Base-by-base conservation (phyloP, 2,797 vertebrate genomes). In the Falco rusticolus region DNA sequence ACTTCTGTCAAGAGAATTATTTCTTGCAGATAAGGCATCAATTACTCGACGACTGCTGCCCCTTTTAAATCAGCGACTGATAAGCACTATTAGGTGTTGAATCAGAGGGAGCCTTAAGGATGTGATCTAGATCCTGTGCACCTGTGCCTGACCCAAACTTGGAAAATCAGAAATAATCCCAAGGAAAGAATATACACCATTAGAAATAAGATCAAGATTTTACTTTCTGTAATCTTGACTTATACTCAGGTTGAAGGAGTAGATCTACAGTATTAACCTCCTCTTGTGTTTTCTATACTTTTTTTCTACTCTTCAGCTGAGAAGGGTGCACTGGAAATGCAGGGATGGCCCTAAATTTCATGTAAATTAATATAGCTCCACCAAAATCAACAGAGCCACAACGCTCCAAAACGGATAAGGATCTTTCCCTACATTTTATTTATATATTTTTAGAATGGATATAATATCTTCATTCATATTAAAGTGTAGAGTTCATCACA, bases 21-120 rank as follows among this genome's bases (percentile, higher is more conserved):
- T 96, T 94, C 59, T 95, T 96, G 31, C 48, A 95, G 93, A 76
- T 89, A 93, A 93, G 69, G 45, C 86, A 87, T 80, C 61, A 92
- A 57, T 94, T 91, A 86, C 84, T 79, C 31, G 19, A 74, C 83
- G 57, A 86, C 56, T 97, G 86, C 88, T 88, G 20, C 76, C 63
- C 60, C 41, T 96, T 96, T 89, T 77, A 95, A 94, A 85, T 80
- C 22, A 90, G 41, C 56, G 81, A 78, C 31, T 64, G 87, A 81
- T 86, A 88, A 77, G 59, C 71, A 89, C 45, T 82, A 87, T 87
- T 64, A 84, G 57, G 92, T 96, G 63, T 70, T 54, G 76, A 91
- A 94, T 94, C 37, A 92, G 66, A 90, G 61, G 13, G 17, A 89
- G 9, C 87, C 34, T 79, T 92, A 75, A 95, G 94, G 75, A 86